phyloP scores from a whole-genome alignment of 2,888 invertebrate species.

The Caenorhabditis sp. region DNA sequence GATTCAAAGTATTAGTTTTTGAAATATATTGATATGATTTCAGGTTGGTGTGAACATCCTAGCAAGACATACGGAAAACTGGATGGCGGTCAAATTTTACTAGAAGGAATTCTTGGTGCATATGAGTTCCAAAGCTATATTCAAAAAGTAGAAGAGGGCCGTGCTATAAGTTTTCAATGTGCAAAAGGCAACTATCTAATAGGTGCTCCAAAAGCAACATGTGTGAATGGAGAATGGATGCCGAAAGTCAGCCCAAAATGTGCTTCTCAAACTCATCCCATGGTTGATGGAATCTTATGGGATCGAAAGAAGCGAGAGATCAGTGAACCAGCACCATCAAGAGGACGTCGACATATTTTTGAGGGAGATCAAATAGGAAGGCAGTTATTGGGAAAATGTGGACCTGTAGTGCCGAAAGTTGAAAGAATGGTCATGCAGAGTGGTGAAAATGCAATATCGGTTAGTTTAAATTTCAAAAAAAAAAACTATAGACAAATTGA shows the following conservation, averaged over 20 bases:
- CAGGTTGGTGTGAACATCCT: conserved; percentile 70
- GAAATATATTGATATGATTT: not conserved
- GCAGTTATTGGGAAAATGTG: conserved; percentile 21
- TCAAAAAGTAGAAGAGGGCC: conserved; percentile 66
- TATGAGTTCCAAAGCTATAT: conserved; percentile 74
- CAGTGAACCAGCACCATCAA: not conserved
- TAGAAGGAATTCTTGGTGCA: conserved; percentile 72
- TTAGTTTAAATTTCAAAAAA: conserved; percentile 7
- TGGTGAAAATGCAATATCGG: conserved; percentile 34
- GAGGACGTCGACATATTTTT: not conserved
- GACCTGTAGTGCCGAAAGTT: conserved; percentile 15
- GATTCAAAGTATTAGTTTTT: not conserved
- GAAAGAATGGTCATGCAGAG: conserved; percentile 32
- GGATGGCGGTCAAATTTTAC: conserved; percentile 71
- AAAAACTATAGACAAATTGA: too few species aligned
- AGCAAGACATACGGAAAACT: conserved; percentile 67
- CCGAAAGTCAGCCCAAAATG: conserved; percentile 67
- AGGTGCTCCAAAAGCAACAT: conserved; percentile 71
- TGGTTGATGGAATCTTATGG: conserved; percentile 70
- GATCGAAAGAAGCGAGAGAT: conserved; percentile 50
- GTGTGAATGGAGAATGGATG: conserved; percentile 69
- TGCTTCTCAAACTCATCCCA: conserved; percentile 68
- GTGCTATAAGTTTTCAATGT: conserved; percentile 71
- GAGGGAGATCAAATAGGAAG: conserved; percentile 1
- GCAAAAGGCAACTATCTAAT: conserved; percentile 70